Evolutionary conservation across 2,888 invertebrate genomes (phyloP).

Genomic region (Pristionchus arcanus): DNA sequence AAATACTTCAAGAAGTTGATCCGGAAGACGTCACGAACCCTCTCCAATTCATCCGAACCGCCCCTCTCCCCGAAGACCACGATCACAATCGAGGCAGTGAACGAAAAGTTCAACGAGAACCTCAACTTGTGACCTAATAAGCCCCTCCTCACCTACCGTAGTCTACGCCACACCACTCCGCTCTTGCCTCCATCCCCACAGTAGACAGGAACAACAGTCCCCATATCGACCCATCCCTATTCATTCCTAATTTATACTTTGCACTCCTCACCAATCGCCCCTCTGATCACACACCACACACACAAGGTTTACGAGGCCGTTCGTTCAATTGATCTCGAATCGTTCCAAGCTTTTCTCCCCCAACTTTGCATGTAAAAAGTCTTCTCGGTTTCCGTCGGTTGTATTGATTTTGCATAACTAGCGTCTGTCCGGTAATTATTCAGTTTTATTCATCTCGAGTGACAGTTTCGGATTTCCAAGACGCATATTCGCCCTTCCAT

Average conservation of each 20-base stretch:
- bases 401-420: conserved; percentile 1
- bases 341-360: not conserved
- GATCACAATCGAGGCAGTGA: conserved; percentile 68
- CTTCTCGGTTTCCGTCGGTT: conserved; percentile 18
- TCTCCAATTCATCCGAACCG: conserved; percentile 76
- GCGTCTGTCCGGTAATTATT: conserved; percentile 41
- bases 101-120: conserved; percentile 54
- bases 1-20: conserved; percentile 75
- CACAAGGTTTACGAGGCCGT: conserved; percentile 51
- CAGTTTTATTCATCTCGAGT: not conserved
- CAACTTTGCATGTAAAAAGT: conserved; percentile 3
- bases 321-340: conserved; percentile 41
- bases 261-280: not conserved
- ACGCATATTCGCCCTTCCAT: conserved; percentile 24
- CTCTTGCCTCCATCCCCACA: not conserved
- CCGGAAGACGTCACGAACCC: conserved; percentile 76
- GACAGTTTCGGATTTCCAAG: not conserved
- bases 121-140: not conserved
- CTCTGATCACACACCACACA: conserved; percentile 24
- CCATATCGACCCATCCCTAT: conserved; percentile 12
- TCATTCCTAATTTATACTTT: conserved; percentile 22
- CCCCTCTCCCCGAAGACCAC: conserved; percentile 74
- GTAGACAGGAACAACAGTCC: not conserved
- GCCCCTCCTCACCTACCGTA: not conserved
- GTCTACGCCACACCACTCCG: not conserved